Evolutionary conservation across 1,140 invertebrate species (phyloP), one percentile per base, ranked within the genome.

Genomic region (Conus betulinus): DNA sequence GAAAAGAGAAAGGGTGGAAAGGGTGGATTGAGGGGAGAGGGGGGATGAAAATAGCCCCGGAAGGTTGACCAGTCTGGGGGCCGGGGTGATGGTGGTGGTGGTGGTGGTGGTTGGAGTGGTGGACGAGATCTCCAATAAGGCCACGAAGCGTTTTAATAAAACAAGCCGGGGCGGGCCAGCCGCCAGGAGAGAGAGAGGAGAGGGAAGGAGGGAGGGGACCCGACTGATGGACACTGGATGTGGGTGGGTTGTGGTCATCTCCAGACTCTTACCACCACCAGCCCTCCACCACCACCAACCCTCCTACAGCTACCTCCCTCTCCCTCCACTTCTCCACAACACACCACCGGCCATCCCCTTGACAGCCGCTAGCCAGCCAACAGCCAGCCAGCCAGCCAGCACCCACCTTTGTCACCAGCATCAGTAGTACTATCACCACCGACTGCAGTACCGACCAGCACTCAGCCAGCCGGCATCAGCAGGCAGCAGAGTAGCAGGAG

Each of bases 101-200:
- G 67, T 17, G 17, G 67, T 8, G 57, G 57, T 2, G 57, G 57
- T 8, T 8, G 57, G 15, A 60, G 57, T 60, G 55, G 13, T 7
- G 8, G 15, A 8, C 15, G 67, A 13, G 0, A 10, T 23, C 67
- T 71, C 67, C 67, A 71, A 71, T 71, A 71, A 71, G 67, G 67
- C 11, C 67, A 23, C 67, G 67, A 71, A 71, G 67, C 67, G 67
- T 71, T 71, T 71, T 71, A 71, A 71, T 71, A 71, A 71, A 71
- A 71, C 67, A 71, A 71, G 23, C 17, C 17, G 20, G 20, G 23
- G 13, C 20, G 15, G 67, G 60, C 60, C 60, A 63, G 60, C 17
- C 11, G 60, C 17, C 60, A 63, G 60, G 17, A 20, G 17, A 39
- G 39, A 39, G 39, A 39, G 57, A 71, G 67, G 67, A 17, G 67